Evolutionary conservation across 2,888 invertebrate genomes (phyloP), one percentile per base, ranked within the genome.

Genomic region (Drosophila mayaguana): DNA sequence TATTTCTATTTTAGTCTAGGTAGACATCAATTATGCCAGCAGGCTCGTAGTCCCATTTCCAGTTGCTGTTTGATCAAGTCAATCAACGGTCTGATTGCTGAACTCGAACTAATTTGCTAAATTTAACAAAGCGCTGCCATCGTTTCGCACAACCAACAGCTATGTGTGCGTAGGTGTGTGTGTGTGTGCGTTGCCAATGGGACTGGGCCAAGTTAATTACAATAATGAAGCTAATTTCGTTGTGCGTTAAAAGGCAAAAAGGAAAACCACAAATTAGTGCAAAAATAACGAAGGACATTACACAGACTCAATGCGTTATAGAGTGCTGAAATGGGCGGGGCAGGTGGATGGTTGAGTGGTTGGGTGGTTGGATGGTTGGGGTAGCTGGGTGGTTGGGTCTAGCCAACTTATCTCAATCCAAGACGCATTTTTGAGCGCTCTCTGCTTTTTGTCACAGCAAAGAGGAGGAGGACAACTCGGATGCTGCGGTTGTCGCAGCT

Each of bases 201-300:
- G 62, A 68, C 55, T 71, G 63, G 66, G 66, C 70, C 80, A 81
- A 83, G 81, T 83, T 83, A 81, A 81, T 81, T 81, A 81, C 80
- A 80, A 81, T 81, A 81, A 81, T 81, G 72, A 81, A 81, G 83
- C 81, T 78, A 82, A 81, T 81, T 82, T 80, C 60, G 75, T 76
- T 65, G 72, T 57, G 61, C 70, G 80, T 57, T 71, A 67, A 63
- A 72, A 77, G 74, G 68, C 80, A 69, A 75, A 78, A 72, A 68
- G 70, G 69, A 78, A 80, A 80, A 78, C 83, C 83, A 81, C 82
- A 82, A 80, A 82, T 80, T 82, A 80, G 80, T 73, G 67, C 78
- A 75, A 69, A 60, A 69, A 78, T 75, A 81, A 72, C 62, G 69
- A 72, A 60, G 63, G 69, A 80, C 63, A 72, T 75, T 46, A 56